These are phyloP conservation scores for Psammodynastes pulverulentus DNA, from an alignment of 2,113 vertebrate genomes.

Conservation along the genomic window DNA sequence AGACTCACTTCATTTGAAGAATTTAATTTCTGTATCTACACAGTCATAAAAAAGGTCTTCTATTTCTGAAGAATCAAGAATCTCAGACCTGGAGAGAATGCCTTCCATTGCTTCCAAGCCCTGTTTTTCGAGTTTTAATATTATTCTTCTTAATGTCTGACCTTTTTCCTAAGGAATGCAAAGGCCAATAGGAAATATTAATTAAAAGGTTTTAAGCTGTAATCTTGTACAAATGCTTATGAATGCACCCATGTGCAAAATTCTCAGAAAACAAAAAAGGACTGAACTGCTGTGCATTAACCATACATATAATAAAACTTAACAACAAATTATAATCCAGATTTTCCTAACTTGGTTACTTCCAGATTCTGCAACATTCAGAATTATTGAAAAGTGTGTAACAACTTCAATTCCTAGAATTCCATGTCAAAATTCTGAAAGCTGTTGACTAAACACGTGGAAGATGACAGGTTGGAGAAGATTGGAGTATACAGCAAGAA, in stretches of 20 bases:
- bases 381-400: neutral
- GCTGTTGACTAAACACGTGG: neutral
- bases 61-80: constrained; percentile 73
- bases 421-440: neutral
- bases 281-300: neutral
- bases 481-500: neutral
- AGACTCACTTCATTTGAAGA: constrained; percentile 79
- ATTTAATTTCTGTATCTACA: constrained; percentile 82
- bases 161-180: constrained; percentile 69
- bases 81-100: constrained; percentile 66
- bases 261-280: neutral
- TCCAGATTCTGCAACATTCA: neutral
- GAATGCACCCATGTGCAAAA: neutral
- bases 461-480: neutral
- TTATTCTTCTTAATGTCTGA: constrained; percentile 70
- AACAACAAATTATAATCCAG: neutral
- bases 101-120: constrained; percentile 81
- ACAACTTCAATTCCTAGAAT: neutral
- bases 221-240: neutral
- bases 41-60: constrained; percentile 83
- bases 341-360: neutral
- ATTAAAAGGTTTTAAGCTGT: constrained; percentile 12
- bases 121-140: constrained; percentile 78
- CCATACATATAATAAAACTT: neutral
- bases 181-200: constrained; percentile 34